These are phyloP conservation scores for Clistopyga incitator DNA, from an alignment of 2,888 invertebrate species.

Conservation along the genomic window DNA sequence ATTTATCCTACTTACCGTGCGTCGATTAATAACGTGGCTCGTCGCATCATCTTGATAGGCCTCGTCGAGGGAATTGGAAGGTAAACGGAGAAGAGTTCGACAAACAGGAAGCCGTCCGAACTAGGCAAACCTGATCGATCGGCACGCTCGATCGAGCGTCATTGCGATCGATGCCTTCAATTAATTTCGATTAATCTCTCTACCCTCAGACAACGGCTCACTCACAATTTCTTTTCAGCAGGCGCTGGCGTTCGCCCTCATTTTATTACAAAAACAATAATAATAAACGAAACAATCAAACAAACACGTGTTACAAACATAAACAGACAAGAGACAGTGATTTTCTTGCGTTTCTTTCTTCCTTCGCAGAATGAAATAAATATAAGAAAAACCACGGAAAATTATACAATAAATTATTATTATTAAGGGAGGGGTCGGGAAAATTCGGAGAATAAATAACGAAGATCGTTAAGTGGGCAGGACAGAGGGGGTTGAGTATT, in stretches of 20 bases:
- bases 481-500: constrained; percentile 56
- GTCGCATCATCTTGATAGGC: not conserved
- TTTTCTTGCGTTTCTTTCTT: constrained; percentile 10
- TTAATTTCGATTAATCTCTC: not conserved
- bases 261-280: constrained; percentile 64
- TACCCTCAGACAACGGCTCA: constrained; percentile 49
- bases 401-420: constrained; percentile 60
- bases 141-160: not conserved
- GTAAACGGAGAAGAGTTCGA: constrained; percentile 9
- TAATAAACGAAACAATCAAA: constrained; percentile 47
- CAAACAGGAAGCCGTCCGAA: not conserved
- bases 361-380: not conserved
- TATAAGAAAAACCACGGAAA: constrained; percentile 16
- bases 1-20: constrained; percentile 28
- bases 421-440: constrained; percentile 20
- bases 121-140: not conserved
- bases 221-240: constrained; percentile 75
- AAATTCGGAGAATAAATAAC: constrained; percentile 52
- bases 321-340: constrained; percentile 8
- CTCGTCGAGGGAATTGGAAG: not conserved
- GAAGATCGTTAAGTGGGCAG: constrained; percentile 35
- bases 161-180: not conserved
- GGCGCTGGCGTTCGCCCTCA: constrained; percentile 73
- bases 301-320: constrained; percentile 50
- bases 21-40: constrained; percentile 40